phyloP scores from a whole-genome alignment of 2,888 invertebrate genomes.

The Cataglyphis livida region DNA sequence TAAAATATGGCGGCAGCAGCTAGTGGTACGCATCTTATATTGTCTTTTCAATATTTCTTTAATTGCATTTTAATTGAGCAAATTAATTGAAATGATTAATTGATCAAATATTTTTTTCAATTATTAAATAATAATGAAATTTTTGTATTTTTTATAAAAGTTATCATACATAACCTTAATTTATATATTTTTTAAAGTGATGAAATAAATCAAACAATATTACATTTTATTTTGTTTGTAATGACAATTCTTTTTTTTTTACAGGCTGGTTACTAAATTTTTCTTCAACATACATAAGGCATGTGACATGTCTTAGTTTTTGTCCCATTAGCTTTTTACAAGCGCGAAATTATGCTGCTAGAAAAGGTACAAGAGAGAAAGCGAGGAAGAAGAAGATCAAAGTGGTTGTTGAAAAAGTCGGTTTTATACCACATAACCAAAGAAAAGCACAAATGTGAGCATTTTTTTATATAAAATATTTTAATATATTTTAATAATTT shows the following conservation, averaged over 20 bases:
- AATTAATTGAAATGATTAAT: background rate
- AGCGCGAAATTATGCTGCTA: conserved; percentile 89
- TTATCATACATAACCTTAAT: conserved; percentile 6
- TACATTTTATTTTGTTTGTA: background rate
- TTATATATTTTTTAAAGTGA: background rate
- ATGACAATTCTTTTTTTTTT: background rate
- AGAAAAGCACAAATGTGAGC: background rate
- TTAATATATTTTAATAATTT: background rate
- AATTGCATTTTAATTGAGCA: no score
- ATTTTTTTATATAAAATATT: background rate
- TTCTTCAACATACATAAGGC: conserved; percentile 39
- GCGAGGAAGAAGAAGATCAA: conserved; percentile 92
- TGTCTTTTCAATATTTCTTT: background rate
- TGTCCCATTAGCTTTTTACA: conserved; percentile 72
- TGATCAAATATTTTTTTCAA: background rate
- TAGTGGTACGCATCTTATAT: background rate
- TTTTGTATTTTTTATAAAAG: background rate
- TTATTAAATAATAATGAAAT: background rate
- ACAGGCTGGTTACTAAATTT: conserved; percentile 65
- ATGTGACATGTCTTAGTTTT: conserved; percentile 49
- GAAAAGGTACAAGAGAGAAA: conserved; percentile 93
- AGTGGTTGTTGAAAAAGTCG: conserved; percentile 90
- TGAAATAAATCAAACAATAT: background rate
- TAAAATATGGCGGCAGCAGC: conserved; percentile 26
- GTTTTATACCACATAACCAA: conserved; percentile 86